Evolutionary conservation across 1,140 invertebrate species (phyloP), one percentile per base, ranked within the genome.

Genomic region (Ceratitis capitata): DNA sequence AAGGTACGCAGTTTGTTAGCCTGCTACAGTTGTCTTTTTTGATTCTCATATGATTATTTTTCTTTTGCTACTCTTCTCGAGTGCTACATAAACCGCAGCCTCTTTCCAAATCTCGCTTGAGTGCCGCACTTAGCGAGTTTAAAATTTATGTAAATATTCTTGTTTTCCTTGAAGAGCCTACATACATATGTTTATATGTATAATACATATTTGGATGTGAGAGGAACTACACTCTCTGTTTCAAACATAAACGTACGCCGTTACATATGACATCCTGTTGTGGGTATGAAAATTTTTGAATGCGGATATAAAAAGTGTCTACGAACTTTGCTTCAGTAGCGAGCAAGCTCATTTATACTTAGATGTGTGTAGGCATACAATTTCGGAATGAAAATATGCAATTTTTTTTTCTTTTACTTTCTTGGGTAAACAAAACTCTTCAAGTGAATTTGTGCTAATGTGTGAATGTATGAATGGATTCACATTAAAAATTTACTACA

Each of bases 81-180:
- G 61, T 19, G 12, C 12, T 6, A 16, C 61, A 19, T n/a, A 39
- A 39, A 35, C 61, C 3, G 19, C 29, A 39, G 29, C 29, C 32
- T 69, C 32, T 69, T 69, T 69, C 14, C 32, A 69, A 69, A 69
- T 32, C 35, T 19, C 61, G 29, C 61, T 69, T 69, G 29, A 69
- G 61, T 69, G 61, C 61, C 61, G 29, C 61, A 69, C 61, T 69
- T 69, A 69, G 61, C 61, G 61, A 69, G 61, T 39, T 69, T 69
- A 14, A 69, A 35, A 69, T 69, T 39, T 69, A 56, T 56, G 51
- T 56, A 69, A 69, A 69, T 69, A 35, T 69, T 32, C 58, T 69
- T 69, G 29, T 69, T 69, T 69, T 69, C 61, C 61, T 69, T 39
- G 32, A 69, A 7, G 26, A 29, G 61, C 61, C 14, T 39, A 39